Evolutionary conservation across 2,113 vertebrate species (phyloP).

Genomic region (Notothenia rossii): DNA sequence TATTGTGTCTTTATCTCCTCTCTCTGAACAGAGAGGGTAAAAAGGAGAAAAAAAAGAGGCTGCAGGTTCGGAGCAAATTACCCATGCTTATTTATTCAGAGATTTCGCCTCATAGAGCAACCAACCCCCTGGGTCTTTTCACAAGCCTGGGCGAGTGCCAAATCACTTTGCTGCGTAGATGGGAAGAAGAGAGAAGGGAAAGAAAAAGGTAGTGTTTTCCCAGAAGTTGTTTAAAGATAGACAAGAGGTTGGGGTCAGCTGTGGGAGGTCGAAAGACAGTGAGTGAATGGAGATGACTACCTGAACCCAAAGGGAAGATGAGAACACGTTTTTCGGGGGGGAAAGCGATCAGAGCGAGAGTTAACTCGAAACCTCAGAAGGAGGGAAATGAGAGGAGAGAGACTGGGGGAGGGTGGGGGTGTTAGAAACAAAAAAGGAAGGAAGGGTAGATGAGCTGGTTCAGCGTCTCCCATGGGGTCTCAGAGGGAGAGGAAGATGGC

Average conservation of each 20-base stretch:
- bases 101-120: slow-evolving; percentile 53
- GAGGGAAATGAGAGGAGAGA: slow-evolving; percentile 31
- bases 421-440: slow-evolving; percentile 28
- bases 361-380: slow-evolving; percentile 51
- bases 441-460: slow-evolving; percentile 39
- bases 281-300: slow-evolving; percentile 10
- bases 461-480: slow-evolving; percentile 69
- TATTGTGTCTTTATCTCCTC: slow-evolving; percentile 77
- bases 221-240: slow-evolving; percentile 23
- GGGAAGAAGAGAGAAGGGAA: neutral
- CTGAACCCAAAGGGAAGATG: slow-evolving; percentile 13
- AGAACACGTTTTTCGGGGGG: neutral
- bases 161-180: slow-evolving; percentile 46
- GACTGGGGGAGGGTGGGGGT: neutral
- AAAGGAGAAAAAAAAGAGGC: slow-evolving; percentile 30
- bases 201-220: slow-evolving; percentile 19
- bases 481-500: slow-evolving; percentile 64
- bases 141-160: slow-evolving; percentile 45
- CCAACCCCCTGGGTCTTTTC: slow-evolving; percentile 62
- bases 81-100: slow-evolving; percentile 80
- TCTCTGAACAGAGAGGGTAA: slow-evolving; percentile 42
- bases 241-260: neutral
- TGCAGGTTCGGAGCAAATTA: slow-evolving; percentile 75
- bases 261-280: slow-evolving; percentile 6
- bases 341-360: slow-evolving; percentile 25